Percentiles rank a stretch among this genome's conserved stretches.
phyloP scores from a whole-genome alignment of 2,113 vertebrate species.

The Psophia crepitans region DNA sequence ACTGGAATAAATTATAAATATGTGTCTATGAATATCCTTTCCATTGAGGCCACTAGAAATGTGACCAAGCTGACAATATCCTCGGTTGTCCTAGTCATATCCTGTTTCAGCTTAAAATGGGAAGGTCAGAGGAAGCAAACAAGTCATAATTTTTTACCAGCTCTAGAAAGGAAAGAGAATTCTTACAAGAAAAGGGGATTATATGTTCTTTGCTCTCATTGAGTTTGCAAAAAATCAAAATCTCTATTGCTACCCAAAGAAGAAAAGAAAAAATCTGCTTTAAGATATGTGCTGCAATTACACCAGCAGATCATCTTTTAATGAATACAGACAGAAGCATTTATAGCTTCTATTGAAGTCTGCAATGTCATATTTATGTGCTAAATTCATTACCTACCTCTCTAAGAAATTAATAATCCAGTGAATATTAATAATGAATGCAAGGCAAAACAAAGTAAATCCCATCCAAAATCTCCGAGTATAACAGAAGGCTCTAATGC shows the following conservation, averaged over 20 bases:
- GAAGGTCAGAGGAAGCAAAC: background rate
- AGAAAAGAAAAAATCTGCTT: background rate
- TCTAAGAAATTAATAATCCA: background rate
- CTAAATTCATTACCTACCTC: background rate
- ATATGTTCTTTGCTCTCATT: background rate
- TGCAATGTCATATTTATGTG: background rate
- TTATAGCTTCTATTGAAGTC: background rate
- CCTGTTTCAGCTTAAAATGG: background rate
- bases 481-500: background rate
- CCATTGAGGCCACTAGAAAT: background rate
- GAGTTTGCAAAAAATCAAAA: background rate
- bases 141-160: background rate
- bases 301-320: background rate
- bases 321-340: background rate
- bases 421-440: background rate
- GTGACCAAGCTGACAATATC: background rate
- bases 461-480: background rate
- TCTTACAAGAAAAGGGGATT: background rate
- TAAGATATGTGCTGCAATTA: background rate
- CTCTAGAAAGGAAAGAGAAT: background rate
- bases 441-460: background rate
- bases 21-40: background rate
- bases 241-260: background rate
- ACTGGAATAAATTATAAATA: background rate
- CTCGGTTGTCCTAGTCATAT: background rate